phyloP scores from a whole-genome alignment of 1,140 invertebrate genomes.

The Drosophila tsacasi region DNA sequence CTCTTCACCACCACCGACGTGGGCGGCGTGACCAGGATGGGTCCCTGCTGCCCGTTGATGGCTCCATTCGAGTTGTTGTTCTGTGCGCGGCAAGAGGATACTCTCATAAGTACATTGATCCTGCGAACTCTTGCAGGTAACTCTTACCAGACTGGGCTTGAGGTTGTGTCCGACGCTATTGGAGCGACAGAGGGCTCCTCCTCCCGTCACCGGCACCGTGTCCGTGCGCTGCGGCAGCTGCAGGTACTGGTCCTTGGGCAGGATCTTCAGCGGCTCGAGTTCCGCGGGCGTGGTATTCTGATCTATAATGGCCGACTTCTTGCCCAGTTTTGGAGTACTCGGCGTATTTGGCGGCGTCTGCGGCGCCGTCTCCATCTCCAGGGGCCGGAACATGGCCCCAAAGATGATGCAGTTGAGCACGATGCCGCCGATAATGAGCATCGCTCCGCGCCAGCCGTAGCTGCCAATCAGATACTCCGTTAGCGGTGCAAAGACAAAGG shows the following conservation, averaged over 20 bases:
- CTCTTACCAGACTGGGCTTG: slow-evolving; percentile 58
- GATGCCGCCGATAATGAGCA: slow-evolving; percentile 93
- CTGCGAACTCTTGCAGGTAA: background rate
- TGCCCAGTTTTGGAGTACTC: slow-evolving; percentile 47
- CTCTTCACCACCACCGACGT: slow-evolving; percentile 54
- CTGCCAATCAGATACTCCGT: slow-evolving; percentile 88
- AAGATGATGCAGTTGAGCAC: slow-evolving; percentile 94
- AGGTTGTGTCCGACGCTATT: slow-evolving; percentile 78
- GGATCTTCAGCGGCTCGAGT: slow-evolving; percentile 69
- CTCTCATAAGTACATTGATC: too few species aligned
- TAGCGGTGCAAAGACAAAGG: slow-evolving; percentile 93
- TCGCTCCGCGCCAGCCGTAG: slow-evolving; percentile 90
- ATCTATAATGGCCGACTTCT: slow-evolving; percentile 75
- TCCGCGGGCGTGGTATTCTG: slow-evolving; percentile 77
- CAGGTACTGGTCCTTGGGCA: slow-evolving; percentile 71
- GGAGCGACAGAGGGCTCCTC: slow-evolving; percentile 64
- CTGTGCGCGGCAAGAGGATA: slow-evolving; percentile 8
- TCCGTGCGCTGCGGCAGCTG: slow-evolving; percentile 63
- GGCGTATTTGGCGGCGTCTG: slow-evolving; percentile 59
- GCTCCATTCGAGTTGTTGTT: slow-evolving; percentile 71
- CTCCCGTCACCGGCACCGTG: slow-evolving; percentile 13
- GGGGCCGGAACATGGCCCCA: slow-evolving; percentile 92
- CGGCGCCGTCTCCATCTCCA: slow-evolving; percentile 85
- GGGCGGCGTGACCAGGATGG: slow-evolving; percentile 7
- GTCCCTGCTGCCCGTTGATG: slow-evolving; percentile 45